These are phyloP conservation scores for Bergia sp. DNA, from an alignment of 92 coral and sea anemone species.

Conservation along the genomic window DNA sequence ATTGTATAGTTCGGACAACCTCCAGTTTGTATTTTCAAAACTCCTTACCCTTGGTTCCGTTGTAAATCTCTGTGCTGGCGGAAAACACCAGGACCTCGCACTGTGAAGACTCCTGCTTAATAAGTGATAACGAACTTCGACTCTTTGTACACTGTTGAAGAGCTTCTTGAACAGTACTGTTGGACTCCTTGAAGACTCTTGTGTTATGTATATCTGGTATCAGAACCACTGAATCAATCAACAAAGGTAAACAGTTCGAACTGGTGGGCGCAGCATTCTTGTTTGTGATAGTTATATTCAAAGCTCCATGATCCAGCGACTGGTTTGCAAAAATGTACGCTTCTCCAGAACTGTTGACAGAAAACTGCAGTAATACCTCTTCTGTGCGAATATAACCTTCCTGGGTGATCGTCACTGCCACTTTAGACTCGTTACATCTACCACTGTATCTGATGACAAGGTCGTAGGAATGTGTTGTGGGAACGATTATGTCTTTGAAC, in stretches of 20 bases:
- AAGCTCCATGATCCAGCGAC: neutral
- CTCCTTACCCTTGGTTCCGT: slow-evolving; percentile 85
- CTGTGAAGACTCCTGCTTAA: slow-evolving; percentile 46
- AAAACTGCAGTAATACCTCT: neutral
- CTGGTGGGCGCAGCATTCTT: slow-evolving; percentile 30
- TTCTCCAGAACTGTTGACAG: neutral
- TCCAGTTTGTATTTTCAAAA: neutral
- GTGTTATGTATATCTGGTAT: slow-evolving; percentile 71
- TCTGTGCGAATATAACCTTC: slow-evolving; percentile 7
- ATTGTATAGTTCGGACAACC: too few species aligned
- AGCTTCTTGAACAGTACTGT: slow-evolving; percentile 37
- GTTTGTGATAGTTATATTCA: slow-evolving; percentile 57
- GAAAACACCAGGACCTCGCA: slow-evolving; percentile 75
- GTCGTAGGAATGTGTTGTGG: slow-evolving; percentile 46
- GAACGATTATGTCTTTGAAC: slow-evolving; percentile 44
- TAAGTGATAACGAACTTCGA: slow-evolving; percentile 46
- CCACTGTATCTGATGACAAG: slow-evolving; percentile 66
- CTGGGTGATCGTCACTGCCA: slow-evolving; percentile 10
- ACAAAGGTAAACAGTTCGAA: slow-evolving; percentile 49
- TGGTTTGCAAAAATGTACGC: neutral
- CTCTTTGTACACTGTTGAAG: slow-evolving; percentile 57
- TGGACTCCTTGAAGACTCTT: slow-evolving; percentile 67
- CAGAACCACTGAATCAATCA: slow-evolving; percentile 78
- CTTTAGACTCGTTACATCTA: slow-evolving; percentile 39
- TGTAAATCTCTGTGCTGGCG: slow-evolving; percentile 83